Evolutionary conservation across 1,140 invertebrate genomes (phyloP).

Genomic region (Tetramorium parvispinum): DNA sequence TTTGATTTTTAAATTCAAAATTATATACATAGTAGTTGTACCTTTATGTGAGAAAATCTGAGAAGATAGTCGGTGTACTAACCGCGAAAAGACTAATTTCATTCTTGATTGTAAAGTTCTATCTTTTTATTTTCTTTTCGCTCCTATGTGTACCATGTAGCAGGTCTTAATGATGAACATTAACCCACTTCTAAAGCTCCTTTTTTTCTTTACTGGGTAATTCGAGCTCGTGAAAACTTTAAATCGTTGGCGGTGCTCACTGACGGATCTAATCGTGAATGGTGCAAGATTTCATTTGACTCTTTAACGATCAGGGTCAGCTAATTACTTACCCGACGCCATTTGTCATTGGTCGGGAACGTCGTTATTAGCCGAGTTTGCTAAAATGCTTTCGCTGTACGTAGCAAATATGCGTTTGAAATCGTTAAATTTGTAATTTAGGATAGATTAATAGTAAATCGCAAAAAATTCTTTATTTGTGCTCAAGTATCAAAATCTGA

Average conservation of each 20-base stretch:
- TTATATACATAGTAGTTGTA: neutral
- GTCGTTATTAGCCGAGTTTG: slow-evolving; percentile 39
- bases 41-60: neutral
- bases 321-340: slow-evolving; percentile 49
- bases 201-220: slow-evolving; percentile 34
- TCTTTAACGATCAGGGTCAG: slow-evolving; percentile 54
- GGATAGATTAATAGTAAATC: neutral
- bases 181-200: slow-evolving; percentile 57
- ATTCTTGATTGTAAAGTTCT: slow-evolving; percentile 14
- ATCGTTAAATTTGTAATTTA: slow-evolving; percentile 27
- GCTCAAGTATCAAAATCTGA: neutral
- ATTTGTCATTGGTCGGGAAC: slow-evolving; percentile 41
- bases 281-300: slow-evolving; percentile 52
- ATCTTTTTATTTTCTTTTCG: slow-evolving; percentile 21
- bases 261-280: slow-evolving; percentile 61
- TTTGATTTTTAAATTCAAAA: neutral
- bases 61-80: neutral
- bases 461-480: neutral
- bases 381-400: slow-evolving; percentile 7
- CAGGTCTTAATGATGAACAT: slow-evolving; percentile 50
- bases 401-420: neutral
- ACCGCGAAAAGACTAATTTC: slow-evolving; percentile 30
- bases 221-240: slow-evolving; percentile 55
- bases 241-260: slow-evolving; percentile 28
- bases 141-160: slow-evolving; percentile 7